Evolutionary conservation across 2,113 vertebrate species (phyloP), one percentile per base, ranked within the genome.

Genomic region (Datnioides undecimradiatus): DNA sequence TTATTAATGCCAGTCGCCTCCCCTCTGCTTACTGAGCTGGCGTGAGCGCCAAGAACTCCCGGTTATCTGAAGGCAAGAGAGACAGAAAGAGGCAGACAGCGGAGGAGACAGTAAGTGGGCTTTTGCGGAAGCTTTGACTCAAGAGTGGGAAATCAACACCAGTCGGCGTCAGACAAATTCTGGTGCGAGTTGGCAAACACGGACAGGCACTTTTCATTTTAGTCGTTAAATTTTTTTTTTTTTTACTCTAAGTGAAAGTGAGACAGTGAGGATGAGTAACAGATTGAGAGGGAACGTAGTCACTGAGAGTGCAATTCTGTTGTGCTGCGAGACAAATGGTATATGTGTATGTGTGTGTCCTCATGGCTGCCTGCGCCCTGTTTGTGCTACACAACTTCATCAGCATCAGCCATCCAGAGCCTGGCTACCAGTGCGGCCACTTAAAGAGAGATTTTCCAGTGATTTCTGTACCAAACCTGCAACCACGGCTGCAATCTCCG

Each of bases 1-100:
- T 91, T 91, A 84, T 83, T 85, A 84, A 84, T 84, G 55, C 80
- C 67, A 84, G 73, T 73, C 8, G 11, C 54, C 62, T 36, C 33
- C 40, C 55, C 73, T 48, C 38, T 6, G 31, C 70, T 72, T 49
- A 68, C 81, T 33, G 62, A 76, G 62, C 67, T 48, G 71, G 48
- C 46, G 59, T 62, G 34, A 69, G 69, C 64, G 17, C 31, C 45
- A 6, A 3, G 36, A 17, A 17, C 64, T 57, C 29, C 25, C 55
- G 12, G 70, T 43, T 55, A 57, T 76, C 73, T 34, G 54, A 71
- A 41, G 76, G 16, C 27, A 3, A 3, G 29, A 55, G 57, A 64
- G 73, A 81, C 2, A 12, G 60, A 51, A 36, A n/a, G 64, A 71
- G 34, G 63, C 54, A 69, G 84, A 71, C 36, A 65, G 58, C 25